These are phyloP conservation scores for Homarus gammarus DNA, from an alignment of 2,888 invertebrate species.

Conservation along the genomic window DNA sequence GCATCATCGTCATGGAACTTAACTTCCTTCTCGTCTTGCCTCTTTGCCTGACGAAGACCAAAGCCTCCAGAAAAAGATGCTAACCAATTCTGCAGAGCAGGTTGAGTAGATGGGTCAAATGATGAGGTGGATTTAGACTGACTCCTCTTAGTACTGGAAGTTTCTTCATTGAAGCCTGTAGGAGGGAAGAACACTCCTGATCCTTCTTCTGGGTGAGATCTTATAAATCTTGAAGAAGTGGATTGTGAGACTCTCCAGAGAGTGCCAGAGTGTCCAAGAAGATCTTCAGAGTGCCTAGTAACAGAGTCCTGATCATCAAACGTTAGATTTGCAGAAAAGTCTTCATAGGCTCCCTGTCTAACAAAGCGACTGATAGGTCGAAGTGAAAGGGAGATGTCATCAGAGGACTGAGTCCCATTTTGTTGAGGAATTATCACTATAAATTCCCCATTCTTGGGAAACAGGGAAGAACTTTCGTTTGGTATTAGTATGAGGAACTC, in stretches of 20 bases:
- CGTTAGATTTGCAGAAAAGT: neutral
- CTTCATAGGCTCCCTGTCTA: neutral
- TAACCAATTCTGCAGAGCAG: neutral
- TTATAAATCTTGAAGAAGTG: neutral
- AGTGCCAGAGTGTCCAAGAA: neutral
- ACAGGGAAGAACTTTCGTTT: neutral
- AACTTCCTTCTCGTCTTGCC: neutral
- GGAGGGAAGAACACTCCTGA: neutral
- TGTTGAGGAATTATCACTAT: neutral
- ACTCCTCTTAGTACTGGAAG: neutral
- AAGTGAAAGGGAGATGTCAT: neutral
- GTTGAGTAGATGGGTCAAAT: neutral
- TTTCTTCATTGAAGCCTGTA: neutral
- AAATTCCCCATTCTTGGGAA: neutral
- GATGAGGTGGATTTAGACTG: no score
- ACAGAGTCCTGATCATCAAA: neutral
- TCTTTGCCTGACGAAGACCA: neutral
- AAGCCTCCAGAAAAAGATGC: neutral
- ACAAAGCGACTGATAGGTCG: neutral
- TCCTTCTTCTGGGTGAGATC: neutral
- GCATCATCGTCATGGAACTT: neutral
- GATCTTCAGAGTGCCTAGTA: neutral
- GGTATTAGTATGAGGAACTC: constrained; percentile 19
- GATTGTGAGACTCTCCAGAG: neutral
- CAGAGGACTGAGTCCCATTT: neutral